A percentile compares a stretch with the other conserved stretches of the same genome.
Conservation (phyloP, 2,888 invertebrate species). For the Acleris cristana region DNA sequence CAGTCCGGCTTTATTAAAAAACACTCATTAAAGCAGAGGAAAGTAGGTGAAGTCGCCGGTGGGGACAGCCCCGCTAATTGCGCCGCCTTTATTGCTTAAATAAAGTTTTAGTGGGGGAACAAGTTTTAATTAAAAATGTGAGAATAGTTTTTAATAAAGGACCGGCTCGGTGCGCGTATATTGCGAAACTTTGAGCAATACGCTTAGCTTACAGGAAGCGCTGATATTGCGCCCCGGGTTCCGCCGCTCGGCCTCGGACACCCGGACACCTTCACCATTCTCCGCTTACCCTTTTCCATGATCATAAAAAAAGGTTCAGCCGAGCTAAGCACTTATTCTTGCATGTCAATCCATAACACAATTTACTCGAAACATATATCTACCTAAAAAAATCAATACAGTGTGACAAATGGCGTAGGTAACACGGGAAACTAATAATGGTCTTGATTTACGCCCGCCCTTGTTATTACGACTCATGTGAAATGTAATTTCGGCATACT, state of each 20-base stretch:
- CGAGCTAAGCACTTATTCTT: constrained; percentile 25
- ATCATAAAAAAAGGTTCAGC: constrained; percentile 25
- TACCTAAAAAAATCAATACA: constrained; percentile 59
- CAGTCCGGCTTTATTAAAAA: constrained; percentile 82
- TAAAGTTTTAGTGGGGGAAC: constrained; percentile 83
- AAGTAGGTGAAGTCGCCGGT: constrained; percentile 83
- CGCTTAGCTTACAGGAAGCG: constrained; percentile 79
- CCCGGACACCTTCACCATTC: constrained; percentile 36
- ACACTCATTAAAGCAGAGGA: constrained; percentile 82
- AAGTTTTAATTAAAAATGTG: constrained; percentile 85
- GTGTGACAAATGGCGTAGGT: constrained; percentile 76
- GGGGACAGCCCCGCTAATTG: constrained; percentile 84
- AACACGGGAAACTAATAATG: constrained; percentile 82
- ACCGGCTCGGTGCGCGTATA: constrained; percentile 79
- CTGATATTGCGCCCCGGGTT: constrained; percentile 61
- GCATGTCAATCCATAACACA: background rate
- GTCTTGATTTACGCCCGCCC: constrained; percentile 82
- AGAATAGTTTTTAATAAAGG: constrained; percentile 84
- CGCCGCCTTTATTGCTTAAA: constrained; percentile 83
- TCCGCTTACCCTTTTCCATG: constrained; percentile 17
- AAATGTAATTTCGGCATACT: constrained; percentile 82
- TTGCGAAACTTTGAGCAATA: constrained; percentile 83
- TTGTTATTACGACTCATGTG: constrained; percentile 84
- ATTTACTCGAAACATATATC: background rate
- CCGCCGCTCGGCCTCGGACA: constrained; percentile 40